Evolutionary conservation across 2,797 vertebrate genomes (phyloP).

Genomic region (Chiroxiphia lanceolata): DNA sequence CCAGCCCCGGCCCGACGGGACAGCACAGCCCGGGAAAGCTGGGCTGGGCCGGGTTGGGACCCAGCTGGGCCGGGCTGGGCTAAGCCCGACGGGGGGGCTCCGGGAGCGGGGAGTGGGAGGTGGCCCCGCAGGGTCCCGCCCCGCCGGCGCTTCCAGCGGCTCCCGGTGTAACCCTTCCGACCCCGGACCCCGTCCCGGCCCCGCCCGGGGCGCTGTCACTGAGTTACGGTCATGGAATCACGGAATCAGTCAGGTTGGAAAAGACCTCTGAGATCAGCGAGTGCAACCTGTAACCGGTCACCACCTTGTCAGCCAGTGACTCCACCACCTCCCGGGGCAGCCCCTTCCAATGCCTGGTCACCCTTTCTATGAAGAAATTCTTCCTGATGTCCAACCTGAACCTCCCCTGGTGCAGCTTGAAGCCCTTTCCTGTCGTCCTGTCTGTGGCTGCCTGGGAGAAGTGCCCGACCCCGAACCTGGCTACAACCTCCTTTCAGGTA

Average conservation of each 20-base stretch:
- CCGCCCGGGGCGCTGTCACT: neutral
- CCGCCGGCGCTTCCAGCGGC: neutral
- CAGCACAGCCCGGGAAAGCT: too few species aligned
- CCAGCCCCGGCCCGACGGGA: too few species aligned
- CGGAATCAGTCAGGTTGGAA: neutral
- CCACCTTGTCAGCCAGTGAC: neutral
- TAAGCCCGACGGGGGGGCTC: neutral
- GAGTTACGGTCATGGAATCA: neutral
- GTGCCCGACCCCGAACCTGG: neutral
- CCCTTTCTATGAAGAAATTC: neutral
- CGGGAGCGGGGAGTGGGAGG: neutral
- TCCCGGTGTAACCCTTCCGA: neutral
- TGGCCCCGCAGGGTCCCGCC: neutral
- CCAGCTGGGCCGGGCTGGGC: too few species aligned
- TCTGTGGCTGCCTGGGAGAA: neutral
- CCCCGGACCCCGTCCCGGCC: neutral
- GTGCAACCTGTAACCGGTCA: neutral
- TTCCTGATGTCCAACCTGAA: neutral
- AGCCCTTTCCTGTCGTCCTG: accelerated
- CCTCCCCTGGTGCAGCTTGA: neutral
- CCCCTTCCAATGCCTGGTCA: neutral
- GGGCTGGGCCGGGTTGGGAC: too few species aligned
- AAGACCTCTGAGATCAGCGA: neutral
- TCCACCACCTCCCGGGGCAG: neutral
- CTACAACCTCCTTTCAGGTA: too few species aligned